Percentiles rank a stretch among this genome's conserved stretches.
These are phyloP conservation scores for human (Homo sapiens) DNA, from an alignment of 2,113 vertebrate genomes.

Conservation along the genomic window DNA sequence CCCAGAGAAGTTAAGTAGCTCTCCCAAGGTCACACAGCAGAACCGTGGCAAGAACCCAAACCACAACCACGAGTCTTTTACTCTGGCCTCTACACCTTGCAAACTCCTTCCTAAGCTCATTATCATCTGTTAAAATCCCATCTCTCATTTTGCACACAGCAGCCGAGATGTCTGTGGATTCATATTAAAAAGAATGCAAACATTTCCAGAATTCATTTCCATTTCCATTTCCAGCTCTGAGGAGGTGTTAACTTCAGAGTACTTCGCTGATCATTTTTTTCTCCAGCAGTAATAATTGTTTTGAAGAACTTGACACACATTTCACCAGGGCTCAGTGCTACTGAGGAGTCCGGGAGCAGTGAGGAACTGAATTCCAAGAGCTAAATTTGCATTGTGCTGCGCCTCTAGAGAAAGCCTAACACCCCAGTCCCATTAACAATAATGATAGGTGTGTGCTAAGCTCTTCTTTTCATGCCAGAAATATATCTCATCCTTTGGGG, in stretches of 20 bases:
- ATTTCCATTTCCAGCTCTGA: conserved; percentile 61
- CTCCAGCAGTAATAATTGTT: conserved; percentile 58
- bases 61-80: not conserved
- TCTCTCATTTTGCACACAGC: not conserved
- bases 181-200: conserved; percentile 41
- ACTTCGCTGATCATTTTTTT: conserved; percentile 54
- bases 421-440: conserved; percentile 51
- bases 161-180: not conserved
- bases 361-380: conserved; percentile 53
- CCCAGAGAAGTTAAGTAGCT: not conserved
- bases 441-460: conserved; percentile 41
- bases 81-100: not conserved
- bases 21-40: not conserved
- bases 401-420: not conserved
- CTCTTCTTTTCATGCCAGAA: conserved; percentile 28
- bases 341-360: not conserved
- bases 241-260: conserved; percentile 53
- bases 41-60: not conserved
- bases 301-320: conserved; percentile 59
- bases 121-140: conserved; percentile 41
- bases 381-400: not conserved
- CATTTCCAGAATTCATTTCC: conserved; percentile 68
- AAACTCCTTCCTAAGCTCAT: not conserved
- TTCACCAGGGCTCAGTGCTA: conserved; percentile 45
- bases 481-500: conserved; percentile 55